phyloP scores from a whole-genome alignment of 2,888 invertebrate genomes.

The Chrysodeixis includens region DNA sequence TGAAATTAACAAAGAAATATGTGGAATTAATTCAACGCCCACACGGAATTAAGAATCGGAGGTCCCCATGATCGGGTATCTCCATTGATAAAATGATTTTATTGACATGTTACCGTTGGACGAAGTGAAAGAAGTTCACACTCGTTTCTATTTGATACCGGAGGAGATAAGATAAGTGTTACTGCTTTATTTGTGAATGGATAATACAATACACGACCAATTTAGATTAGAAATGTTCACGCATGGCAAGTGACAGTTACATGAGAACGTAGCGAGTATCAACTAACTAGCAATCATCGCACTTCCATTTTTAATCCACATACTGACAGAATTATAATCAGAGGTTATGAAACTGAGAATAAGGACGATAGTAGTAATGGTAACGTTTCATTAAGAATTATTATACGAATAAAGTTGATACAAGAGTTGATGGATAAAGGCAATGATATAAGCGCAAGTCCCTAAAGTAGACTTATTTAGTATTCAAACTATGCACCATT shows the following conservation, averaged over 20 bases:
- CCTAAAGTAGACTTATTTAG: neutral
- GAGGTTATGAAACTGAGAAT: neutral
- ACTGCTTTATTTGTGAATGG: slow-evolving; percentile 20
- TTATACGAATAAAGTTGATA: too few species aligned
- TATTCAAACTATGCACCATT: neutral
- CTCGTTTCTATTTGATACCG: slow-evolving; percentile 45
- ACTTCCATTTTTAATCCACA: slow-evolving; percentile 4
- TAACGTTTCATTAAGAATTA: too few species aligned
- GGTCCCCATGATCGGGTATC: slow-evolving; percentile 60
- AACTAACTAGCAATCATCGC: neutral
- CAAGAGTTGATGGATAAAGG: too few species aligned
- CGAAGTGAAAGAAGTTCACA: slow-evolving; percentile 54
- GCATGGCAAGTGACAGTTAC: slow-evolving; percentile 4
- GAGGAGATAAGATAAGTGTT: slow-evolving; percentile 57
- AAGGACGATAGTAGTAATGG: neutral
- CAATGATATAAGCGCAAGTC: too few species aligned
- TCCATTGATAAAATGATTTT: slow-evolving; percentile 70
- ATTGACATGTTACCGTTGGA: slow-evolving; percentile 71
- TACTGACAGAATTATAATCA: neutral
- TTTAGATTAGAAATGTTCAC: neutral
- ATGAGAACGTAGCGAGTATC: neutral
- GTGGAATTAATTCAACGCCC: slow-evolving; percentile 54
- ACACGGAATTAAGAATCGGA: slow-evolving; percentile 61
- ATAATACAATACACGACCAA: neutral
- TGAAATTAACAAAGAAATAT: slow-evolving; percentile 31